Evolutionary conservation across 2,888 invertebrate genomes (phyloP), one percentile per base, ranked within the genome.

Genomic region (Idaea straminata): DNA sequence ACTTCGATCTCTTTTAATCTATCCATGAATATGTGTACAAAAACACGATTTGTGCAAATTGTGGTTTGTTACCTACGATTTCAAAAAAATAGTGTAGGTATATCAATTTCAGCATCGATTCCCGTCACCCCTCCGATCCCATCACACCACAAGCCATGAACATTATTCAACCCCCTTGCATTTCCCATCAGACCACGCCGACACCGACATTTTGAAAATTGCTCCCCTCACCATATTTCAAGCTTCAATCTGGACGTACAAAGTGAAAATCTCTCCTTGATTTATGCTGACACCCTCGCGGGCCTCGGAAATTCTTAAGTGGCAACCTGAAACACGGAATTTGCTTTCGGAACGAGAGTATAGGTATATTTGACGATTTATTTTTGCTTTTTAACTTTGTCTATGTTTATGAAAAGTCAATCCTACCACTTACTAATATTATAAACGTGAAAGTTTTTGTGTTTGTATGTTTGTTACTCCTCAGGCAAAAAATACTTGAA

Each of bases 221-320:
- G 63, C 34, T 59, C 16, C 66, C 65, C 64, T 66, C 63, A 64
- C 70, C 69, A 70, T 73, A 71, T 70, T 71, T 71, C 71, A 73
- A 71, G 67, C 71, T 70, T 58, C 68, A 69, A 68, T 72, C 69
- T 64, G 63, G 62, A 71, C 67, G 72, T 65, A 72, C 71, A 76
- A 78, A 77, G 77, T 78, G 76, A 76, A 77, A 79, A 78, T 74
- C 69, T 69, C 60, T 57, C 64, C 57, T 63, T 66, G 66, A 66
- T 66, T 66, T 66, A 64, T 66, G 58, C 63, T 63, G 66, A 66
- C 63, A 66, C 61, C 25, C 63, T 25, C 62, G 25, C 25, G 65
- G 69, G 65, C 72, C 69, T 76, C 72, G 64, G 70, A 74, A 75
- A 77, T 75, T 75, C 77, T 73, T 78, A 74, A 79, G 80, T 74